These are phyloP conservation scores for Argyrosomus japonicus DNA, from an alignment of 2,113 vertebrate species.

Conservation along the genomic window DNA sequence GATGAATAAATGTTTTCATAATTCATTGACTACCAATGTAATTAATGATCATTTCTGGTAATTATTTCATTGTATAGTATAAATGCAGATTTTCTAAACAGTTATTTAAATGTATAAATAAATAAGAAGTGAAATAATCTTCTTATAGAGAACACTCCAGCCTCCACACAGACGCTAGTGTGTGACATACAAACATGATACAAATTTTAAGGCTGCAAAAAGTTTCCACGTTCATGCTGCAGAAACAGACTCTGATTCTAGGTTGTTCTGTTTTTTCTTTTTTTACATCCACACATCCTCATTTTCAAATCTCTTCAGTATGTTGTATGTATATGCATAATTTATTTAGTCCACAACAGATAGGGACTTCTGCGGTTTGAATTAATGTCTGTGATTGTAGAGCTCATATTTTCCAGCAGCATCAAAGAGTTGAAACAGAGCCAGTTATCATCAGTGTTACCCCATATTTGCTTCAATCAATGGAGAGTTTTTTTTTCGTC, in stretches of 20 bases:
- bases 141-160: background rate
- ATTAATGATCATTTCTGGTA: background rate
- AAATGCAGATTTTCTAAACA: background rate
- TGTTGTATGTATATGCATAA: background rate
- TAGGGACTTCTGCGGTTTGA: background rate
- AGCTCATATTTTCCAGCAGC: background rate
- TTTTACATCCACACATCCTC: background rate
- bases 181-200: background rate
- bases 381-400: background rate
- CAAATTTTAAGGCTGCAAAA: background rate
- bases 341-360: conserved; percentile 2
- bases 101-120: background rate
- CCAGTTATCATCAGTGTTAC: background rate
- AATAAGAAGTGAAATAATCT: background rate
- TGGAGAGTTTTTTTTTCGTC: background rate
- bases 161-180: background rate
- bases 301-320: background rate
- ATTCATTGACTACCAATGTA: background rate
- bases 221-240: background rate
- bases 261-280: background rate
- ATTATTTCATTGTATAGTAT: background rate
- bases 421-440: conserved; percentile 5
- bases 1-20: background rate
- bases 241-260: background rate
- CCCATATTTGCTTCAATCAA: background rate